These are phyloP conservation scores for Erebia palarica DNA, from an alignment of 2,888 invertebrate genomes.

Conservation along the genomic window DNA sequence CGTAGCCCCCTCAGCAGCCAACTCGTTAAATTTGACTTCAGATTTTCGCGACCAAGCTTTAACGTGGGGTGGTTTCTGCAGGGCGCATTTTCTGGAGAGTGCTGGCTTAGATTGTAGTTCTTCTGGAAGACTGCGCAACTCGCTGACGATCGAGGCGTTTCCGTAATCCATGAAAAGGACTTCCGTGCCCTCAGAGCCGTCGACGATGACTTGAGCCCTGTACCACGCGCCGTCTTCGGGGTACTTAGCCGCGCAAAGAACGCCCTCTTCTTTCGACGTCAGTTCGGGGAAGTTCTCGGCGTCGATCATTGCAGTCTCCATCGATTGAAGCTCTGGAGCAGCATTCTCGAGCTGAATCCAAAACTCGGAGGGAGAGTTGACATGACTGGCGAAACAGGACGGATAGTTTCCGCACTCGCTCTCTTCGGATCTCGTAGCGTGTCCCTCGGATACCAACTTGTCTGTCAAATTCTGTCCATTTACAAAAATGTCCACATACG, in stretches of 20 bases:
- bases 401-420: conserved; percentile 77
- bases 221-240: conserved; percentile 86
- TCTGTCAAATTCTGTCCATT: conserved; percentile 84
- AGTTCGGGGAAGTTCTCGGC: conserved; percentile 80
- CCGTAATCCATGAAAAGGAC: conserved; percentile 88
- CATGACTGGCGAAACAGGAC: conserved; percentile 88
- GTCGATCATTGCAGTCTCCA: conserved; percentile 81
- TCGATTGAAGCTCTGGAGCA: conserved; percentile 78
- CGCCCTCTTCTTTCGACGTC: conserved; percentile 71
- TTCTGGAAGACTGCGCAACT: conserved; percentile 83
- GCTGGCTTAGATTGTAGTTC: conserved; percentile 82
- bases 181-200: conserved; percentile 81
- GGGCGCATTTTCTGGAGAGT: conserved; percentile 83
- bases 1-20: conserved; percentile 86
- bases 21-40: conserved; percentile 84
- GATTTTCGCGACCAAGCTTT: conserved; percentile 86
- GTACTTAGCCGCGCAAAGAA: conserved; percentile 85
- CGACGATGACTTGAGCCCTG: conserved; percentile 84
- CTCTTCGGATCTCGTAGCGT: conserved; percentile 80
- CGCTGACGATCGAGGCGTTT: conserved; percentile 82
- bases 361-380: conserved; percentile 88
- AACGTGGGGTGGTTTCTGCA: conserved; percentile 82
- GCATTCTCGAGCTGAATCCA: conserved; percentile 89
- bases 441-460: conserved; percentile 81
- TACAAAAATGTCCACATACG: conserved; percentile 85